These are phyloP conservation scores for Leucosticte australis DNA, from an alignment of 2,113 vertebrate species.

Conservation along the genomic window DNA sequence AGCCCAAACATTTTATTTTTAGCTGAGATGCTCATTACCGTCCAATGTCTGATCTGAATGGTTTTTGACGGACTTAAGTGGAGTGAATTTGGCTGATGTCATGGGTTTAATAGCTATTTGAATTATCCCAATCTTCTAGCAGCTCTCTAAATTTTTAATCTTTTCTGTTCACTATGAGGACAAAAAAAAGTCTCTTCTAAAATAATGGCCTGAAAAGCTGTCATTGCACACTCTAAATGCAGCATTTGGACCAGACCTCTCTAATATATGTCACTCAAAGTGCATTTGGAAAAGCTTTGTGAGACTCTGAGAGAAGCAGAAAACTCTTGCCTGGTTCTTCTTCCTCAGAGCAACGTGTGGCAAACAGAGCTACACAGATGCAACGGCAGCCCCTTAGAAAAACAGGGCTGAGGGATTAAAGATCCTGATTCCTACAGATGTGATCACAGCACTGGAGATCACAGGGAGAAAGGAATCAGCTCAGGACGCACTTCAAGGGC, in stretches of 20 bases:
- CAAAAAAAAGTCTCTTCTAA: slow-evolving; percentile 51
- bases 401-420: background rate
- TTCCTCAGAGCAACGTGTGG: background rate
- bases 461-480: background rate
- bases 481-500: background rate
- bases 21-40: slow-evolving; percentile 64
- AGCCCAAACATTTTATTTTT: slow-evolving; percentile 62
- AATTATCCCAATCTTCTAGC: slow-evolving; percentile 33
- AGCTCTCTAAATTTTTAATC: slow-evolving; percentile 52
- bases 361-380: background rate
- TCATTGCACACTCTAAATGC: background rate
- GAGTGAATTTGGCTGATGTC: slow-evolving; percentile 51
- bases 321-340: background rate
- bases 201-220: slow-evolving; percentile 44
- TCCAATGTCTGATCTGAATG: slow-evolving; percentile 47
- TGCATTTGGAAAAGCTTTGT: background rate
- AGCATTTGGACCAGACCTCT: slow-evolving; percentile 10
- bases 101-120: slow-evolving; percentile 60
- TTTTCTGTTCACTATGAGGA: slow-evolving; percentile 38
- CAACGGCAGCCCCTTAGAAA: background rate
- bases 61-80: slow-evolving; percentile 56
- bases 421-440: background rate
- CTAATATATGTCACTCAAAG: background rate
- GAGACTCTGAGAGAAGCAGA: background rate
- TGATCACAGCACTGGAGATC: background rate